phyloP scores from a whole-genome alignment of 92 coral and sea anemone genomes.

The Actinostola sp. region DNA sequence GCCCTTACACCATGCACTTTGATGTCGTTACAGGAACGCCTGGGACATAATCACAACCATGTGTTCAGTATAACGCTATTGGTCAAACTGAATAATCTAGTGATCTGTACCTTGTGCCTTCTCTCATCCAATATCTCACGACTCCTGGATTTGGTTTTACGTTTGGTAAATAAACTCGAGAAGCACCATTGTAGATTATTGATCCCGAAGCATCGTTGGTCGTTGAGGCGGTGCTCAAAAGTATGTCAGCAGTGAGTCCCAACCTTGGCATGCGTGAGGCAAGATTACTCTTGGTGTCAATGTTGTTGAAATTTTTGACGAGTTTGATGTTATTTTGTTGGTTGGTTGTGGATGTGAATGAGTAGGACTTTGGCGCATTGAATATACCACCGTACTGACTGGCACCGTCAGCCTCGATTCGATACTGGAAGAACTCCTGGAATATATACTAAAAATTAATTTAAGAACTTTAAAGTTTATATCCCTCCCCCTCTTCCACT shows the following conservation, averaged over 20 bases:
- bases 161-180: conserved; percentile 30
- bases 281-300: conserved; percentile 47
- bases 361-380: conserved; percentile 53
- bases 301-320: conserved; percentile 44
- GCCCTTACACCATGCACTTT: conserved; percentile 62
- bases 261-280: conserved; percentile 65
- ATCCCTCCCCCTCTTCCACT: too few relatives aligned
- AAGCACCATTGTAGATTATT: conserved; percentile 40
- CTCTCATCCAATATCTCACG: conserved; percentile 77
- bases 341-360: conserved; percentile 44
- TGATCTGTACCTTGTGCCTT: conserved; percentile 54
- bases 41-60: not conserved
- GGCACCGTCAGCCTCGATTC: conserved; percentile 64
- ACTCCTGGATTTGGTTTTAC: conserved; percentile 53
- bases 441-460: too few relatives aligned
- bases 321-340: conserved; percentile 48
- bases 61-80: too few relatives aligned
- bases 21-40: conserved; percentile 77
- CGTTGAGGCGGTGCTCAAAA: conserved; percentile 39
- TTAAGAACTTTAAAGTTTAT: too few relatives aligned
- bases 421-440: conserved; percentile 64
- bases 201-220: conserved; percentile 52
- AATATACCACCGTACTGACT: conserved; percentile 68
- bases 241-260: conserved; percentile 26
- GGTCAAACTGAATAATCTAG: too few relatives aligned